A percentile compares a stretch with the other conserved stretches of the same genome.
Evolutionary conservation across 2,113 vertebrate genomes (phyloP).

Genomic region (Oreotrochilus melanogaster): DNA sequence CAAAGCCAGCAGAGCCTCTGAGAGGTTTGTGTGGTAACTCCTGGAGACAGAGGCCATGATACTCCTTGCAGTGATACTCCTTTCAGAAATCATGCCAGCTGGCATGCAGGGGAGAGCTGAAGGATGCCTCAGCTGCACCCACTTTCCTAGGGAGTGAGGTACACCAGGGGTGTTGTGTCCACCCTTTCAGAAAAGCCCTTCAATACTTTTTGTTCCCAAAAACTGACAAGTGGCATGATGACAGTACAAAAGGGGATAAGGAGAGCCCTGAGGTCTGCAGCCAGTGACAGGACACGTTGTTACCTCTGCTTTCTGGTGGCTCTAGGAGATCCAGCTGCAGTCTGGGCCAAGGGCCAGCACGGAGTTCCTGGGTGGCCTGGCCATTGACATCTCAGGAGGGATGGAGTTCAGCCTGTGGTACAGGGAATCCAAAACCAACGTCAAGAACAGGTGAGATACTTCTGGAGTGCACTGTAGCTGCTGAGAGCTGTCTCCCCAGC

Average conservation of each 20-base stretch:
- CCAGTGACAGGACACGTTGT: background rate
- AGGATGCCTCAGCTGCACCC: background rate
- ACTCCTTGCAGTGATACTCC: background rate
- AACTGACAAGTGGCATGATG: background rate
- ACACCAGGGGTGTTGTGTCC: background rate
- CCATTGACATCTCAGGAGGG: slow-evolving; percentile 95
- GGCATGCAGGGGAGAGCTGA: background rate
- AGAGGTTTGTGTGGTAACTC: background rate
- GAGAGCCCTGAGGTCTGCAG: background rate
- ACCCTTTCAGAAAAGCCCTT: background rate
- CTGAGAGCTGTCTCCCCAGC: background rate
- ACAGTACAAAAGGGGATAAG: background rate
- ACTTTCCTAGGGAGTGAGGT: background rate
- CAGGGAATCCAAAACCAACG: slow-evolving; percentile 94
- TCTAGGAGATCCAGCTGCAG: slow-evolving; percentile 90
- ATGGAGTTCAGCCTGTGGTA: slow-evolving; percentile 99
- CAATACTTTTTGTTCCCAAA: background rate
- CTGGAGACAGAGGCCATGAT: background rate
- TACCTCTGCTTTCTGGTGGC: background rate
- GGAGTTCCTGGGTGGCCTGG: slow-evolving; percentile 90
- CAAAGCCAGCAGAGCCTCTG: background rate
- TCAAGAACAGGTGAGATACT: slow-evolving; percentile 90
- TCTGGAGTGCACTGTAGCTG: accelerated
- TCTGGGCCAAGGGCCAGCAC: slow-evolving; percentile 86
- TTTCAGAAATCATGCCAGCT: background rate